Evolutionary conservation across 2,888 invertebrate species (phyloP).

Genomic region (Drosophila formosana): DNA sequence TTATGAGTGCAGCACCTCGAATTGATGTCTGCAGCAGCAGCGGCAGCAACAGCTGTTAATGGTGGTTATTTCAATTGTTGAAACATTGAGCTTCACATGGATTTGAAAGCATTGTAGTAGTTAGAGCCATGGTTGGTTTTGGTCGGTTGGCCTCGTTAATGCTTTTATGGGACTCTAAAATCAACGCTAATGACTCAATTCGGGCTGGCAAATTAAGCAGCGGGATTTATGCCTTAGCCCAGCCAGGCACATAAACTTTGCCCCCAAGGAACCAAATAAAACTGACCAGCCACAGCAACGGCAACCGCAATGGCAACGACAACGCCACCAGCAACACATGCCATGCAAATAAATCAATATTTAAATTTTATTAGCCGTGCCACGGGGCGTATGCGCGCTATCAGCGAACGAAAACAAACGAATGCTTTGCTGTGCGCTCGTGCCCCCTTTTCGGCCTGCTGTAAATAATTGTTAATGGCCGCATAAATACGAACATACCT

Average conservation of each 20-base stretch:
- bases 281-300: constrained; percentile 18
- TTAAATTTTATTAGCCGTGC: constrained; percentile 51
- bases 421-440: constrained; percentile 3
- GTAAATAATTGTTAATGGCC: constrained; percentile 69
- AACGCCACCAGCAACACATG: constrained; percentile 11
- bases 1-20: constrained; percentile 58
- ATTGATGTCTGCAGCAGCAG: constrained; percentile 49
- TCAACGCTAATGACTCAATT: constrained; percentile 72
- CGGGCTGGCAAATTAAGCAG: constrained; percentile 55
- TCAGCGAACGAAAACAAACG: constrained; percentile 37
- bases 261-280: constrained; percentile 37
- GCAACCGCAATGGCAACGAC: neutral
- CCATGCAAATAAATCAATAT: constrained; percentile 60
- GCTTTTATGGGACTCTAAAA: constrained; percentile 66
- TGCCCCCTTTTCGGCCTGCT: constrained; percentile 14
- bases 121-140: neutral
- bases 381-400: constrained; percentile 62
- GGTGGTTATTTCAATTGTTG: constrained; percentile 17
- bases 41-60: constrained; percentile 15
- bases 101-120: constrained; percentile 11
- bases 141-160: constrained; percentile 53
- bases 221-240: constrained; percentile 49
- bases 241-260: constrained; percentile 54
- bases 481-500: constrained; percentile 54
- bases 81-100: constrained; percentile 9